Percentiles rank a stretch among this genome's conserved stretches.
phyloP scores from a whole-genome alignment of 2,888 invertebrate species.

The Anoplius nigerrimus region DNA sequence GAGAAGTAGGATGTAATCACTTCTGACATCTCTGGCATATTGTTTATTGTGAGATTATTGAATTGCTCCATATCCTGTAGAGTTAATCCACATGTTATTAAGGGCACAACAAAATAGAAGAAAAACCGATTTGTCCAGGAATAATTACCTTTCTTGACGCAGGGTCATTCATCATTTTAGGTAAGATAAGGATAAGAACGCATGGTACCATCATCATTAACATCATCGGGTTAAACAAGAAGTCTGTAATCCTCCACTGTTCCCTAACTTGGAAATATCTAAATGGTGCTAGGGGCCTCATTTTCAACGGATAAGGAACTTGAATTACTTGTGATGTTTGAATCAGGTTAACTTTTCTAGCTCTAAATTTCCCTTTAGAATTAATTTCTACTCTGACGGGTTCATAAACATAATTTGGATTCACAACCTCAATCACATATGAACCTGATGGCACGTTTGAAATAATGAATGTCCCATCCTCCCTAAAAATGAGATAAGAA shows the following conservation, averaged over 20 bases:
- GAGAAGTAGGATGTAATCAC: conserved; percentile 92
- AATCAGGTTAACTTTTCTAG: conserved; percentile 94
- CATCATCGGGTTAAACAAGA: conserved; percentile 97
- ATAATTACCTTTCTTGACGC: conserved; percentile 89
- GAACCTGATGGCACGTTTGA: conserved; percentile 94
- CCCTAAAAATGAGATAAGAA: conserved; percentile 76
- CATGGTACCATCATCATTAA: conserved; percentile 97
- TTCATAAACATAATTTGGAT: conserved; percentile 95
- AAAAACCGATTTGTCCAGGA: too few relatives aligned
- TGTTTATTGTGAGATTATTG: conserved; percentile 86
- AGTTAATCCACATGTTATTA: conserved; percentile 8
- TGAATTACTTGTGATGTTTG: conserved; percentile 94
- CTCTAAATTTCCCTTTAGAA: conserved; percentile 96
- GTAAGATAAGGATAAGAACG: conserved; percentile 91
- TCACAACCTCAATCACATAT: conserved; percentile 93
- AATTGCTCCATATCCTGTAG: conserved; percentile 90
- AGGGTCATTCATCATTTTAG: conserved; percentile 98
- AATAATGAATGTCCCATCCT: conserved; percentile 93
- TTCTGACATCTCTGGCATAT: conserved; percentile 97
- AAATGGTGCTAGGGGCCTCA: conserved; percentile 88
- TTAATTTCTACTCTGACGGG: conserved; percentile 97
- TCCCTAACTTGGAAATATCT: conserved; percentile 95
- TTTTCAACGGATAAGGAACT: conserved; percentile 93
- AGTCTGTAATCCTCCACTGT: conserved; percentile 97
- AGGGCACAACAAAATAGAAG: too few relatives aligned